Percentiles rank a stretch among this genome's conserved stretches.
These are phyloP conservation scores for Tanytarsus gracilentus DNA, from an alignment of 2,888 invertebrate species.

Conservation along the genomic window DNA sequence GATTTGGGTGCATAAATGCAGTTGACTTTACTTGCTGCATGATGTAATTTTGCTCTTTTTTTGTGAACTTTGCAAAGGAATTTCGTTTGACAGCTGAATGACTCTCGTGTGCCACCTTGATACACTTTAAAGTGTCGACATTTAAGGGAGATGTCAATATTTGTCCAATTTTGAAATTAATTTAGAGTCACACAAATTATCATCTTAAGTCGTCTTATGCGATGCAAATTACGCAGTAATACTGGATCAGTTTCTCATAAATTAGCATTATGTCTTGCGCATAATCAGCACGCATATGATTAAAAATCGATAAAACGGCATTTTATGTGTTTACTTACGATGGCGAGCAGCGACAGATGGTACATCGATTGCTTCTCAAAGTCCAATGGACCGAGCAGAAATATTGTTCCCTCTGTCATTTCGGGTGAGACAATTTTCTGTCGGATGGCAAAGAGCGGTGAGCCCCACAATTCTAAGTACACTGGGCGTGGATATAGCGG, in stretches of 20 bases:
- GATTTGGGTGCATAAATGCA: too few species aligned
- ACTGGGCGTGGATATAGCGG: slow-evolving; percentile 67
- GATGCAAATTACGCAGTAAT: slow-evolving; percentile 24
- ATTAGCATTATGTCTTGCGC: slow-evolving; percentile 15
- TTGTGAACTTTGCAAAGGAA: too few species aligned
- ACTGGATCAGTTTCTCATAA: slow-evolving; percentile 15
- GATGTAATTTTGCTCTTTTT: too few species aligned
- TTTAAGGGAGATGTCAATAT: too few species aligned
- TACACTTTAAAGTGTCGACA: too few species aligned
- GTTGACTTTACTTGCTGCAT: too few species aligned
- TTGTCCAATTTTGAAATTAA: too few species aligned
- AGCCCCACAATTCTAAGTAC: slow-evolving; percentile 75
- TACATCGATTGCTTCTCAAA: slow-evolving; percentile 85
- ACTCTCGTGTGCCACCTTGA: too few species aligned
- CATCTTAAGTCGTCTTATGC: too few species aligned
- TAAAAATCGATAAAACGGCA: slow-evolving; percentile 5
- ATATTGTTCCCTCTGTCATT: slow-evolving; percentile 71
- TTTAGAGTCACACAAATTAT: too few species aligned
- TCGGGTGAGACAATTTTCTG: slow-evolving; percentile 65
- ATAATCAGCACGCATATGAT: slow-evolving; percentile 22
- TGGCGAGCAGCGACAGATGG: slow-evolving; percentile 74
- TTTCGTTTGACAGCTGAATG: too few species aligned
- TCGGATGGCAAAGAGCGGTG: slow-evolving; percentile 66
- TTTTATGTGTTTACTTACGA: slow-evolving; percentile 54
- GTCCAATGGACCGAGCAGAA: slow-evolving; percentile 68